These are phyloP conservation scores for Parelbella ahira DNA, from an alignment of 2,888 invertebrate genomes.

Conservation along the genomic window DNA sequence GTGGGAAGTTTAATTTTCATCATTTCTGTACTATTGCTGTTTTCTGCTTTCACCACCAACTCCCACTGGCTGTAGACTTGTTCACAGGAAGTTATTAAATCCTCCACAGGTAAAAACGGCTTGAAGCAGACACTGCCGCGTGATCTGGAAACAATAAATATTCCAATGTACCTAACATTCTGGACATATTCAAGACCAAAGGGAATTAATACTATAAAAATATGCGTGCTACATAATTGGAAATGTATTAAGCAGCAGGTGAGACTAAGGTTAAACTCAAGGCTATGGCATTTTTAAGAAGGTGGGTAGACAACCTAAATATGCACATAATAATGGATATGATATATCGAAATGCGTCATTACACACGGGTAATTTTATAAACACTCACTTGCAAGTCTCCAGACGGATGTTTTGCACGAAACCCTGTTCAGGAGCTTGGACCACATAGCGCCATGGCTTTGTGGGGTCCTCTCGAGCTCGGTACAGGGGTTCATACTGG, in stretches of 20 bases:
- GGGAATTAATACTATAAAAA: no score
- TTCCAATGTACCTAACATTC: no score
- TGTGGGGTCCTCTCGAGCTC: conserved; percentile 44
- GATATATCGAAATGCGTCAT: no score
- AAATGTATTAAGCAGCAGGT: no score
- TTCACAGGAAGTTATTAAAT: conserved; percentile 50
- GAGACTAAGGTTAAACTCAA: no score
- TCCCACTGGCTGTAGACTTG: conserved; percentile 61
- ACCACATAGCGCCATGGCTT: conserved; percentile 51
- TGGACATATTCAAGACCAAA: no score
- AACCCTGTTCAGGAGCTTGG: conserved; percentile 57
- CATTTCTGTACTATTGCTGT: conserved; percentile 45
- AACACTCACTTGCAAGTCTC: conserved; percentile 57
- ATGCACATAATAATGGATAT: no score
- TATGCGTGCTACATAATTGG: no score
- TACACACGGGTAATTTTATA: background rate
- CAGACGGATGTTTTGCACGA: conserved; percentile 55
- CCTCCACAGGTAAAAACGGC: conserved; percentile 35
- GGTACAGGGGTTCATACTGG: conserved; percentile 61
- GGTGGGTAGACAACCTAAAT: no score
- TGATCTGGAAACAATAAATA: no score
- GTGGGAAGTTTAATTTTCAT: conserved; percentile 52
- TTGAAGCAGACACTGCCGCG: conserved; percentile 45
- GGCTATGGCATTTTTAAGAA: no score
- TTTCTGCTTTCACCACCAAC: conserved; percentile 47